Conservation (phyloP, 1,140 invertebrate genomes). For the Zaprionus camerounensis region DNA sequence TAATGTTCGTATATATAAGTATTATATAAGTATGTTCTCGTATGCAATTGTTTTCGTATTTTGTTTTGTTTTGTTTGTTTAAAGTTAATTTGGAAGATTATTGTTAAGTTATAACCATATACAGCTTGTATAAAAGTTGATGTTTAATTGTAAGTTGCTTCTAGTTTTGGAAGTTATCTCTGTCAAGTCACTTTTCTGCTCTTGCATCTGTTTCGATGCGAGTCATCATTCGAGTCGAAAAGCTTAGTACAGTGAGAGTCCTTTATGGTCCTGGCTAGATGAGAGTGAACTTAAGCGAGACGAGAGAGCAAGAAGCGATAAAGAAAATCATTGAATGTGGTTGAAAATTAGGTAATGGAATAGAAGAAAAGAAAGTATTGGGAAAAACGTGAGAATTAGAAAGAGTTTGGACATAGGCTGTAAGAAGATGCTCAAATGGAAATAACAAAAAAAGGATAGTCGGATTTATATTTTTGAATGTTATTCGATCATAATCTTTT, state of each 20-base stretch:
- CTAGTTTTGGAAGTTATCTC: constrained; percentile 64
- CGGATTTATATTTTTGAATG: background rate
- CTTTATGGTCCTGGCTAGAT: constrained; percentile 3
- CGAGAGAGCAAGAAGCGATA: background rate
- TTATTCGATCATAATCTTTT: background rate
- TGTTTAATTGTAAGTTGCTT: constrained; percentile 48
- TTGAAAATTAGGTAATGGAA: background rate
- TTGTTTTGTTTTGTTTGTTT: constrained; percentile 29
- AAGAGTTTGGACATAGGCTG: too few relatives aligned
- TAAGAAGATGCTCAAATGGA: background rate
- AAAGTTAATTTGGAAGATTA: constrained; percentile 80
- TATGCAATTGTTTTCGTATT: constrained; percentile 25
- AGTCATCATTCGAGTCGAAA: constrained; percentile 13
- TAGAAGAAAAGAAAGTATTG: background rate
- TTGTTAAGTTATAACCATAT: constrained; percentile 68
- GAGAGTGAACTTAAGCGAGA: background rate
- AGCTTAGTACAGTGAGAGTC: constrained; percentile 6
- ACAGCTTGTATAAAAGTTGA: constrained; percentile 74
- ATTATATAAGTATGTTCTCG: constrained; percentile 53
- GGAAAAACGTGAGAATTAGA: background rate
- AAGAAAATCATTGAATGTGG: background rate
- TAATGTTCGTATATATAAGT: constrained; percentile 48
- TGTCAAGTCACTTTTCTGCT: constrained; percentile 25
- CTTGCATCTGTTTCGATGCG: constrained; percentile 11
- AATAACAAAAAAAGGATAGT: background rate